phyloP scores from a whole-genome alignment of 1,140 invertebrate species.

The Lerema accius region DNA sequence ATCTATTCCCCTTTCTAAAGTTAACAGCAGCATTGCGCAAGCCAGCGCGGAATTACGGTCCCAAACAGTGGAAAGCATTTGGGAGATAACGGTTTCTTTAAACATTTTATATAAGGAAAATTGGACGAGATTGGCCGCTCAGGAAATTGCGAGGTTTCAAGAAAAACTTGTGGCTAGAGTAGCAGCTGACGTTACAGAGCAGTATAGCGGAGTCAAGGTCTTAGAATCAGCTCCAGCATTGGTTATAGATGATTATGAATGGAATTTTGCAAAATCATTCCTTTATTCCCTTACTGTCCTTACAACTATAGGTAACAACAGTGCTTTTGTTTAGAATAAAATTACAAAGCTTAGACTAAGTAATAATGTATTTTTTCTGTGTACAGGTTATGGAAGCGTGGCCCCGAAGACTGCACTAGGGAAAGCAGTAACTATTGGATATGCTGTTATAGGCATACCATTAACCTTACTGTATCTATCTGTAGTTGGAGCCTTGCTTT shows the following conservation, averaged over 20 bases:
- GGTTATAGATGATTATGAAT: constrained; percentile 87
- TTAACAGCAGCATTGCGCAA: constrained; percentile 68
- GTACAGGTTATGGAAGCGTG: constrained; percentile 94
- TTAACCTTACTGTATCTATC: constrained; percentile 94
- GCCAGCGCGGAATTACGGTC: constrained; percentile 82
- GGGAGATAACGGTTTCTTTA: constrained; percentile 96
- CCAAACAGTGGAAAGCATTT: constrained; percentile 93
- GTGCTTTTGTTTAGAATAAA: not conserved
- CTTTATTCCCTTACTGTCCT: constrained; percentile 97
- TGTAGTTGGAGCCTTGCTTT: constrained; percentile 91
- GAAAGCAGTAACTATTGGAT: constrained; percentile 93
- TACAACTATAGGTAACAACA: constrained; percentile 95
- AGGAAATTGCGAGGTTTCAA: constrained; percentile 95
- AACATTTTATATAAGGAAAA: constrained; percentile 98
- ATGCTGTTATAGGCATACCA: constrained; percentile 95
- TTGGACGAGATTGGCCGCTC: constrained; percentile 93
- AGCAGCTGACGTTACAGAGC: constrained; percentile 86
- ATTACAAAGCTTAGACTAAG: not conserved
- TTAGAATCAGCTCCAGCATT: constrained; percentile 77
- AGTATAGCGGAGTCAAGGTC: constrained; percentile 74
- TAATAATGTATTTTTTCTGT: constrained; percentile 39
- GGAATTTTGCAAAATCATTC: constrained; percentile 97
- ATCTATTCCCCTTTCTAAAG: constrained; percentile 61
- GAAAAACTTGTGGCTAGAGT: constrained; percentile 91
- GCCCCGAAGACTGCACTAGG: constrained; percentile 91